Conservation (phyloP, 2,888 invertebrate species). For the Muscina levida region DNA sequence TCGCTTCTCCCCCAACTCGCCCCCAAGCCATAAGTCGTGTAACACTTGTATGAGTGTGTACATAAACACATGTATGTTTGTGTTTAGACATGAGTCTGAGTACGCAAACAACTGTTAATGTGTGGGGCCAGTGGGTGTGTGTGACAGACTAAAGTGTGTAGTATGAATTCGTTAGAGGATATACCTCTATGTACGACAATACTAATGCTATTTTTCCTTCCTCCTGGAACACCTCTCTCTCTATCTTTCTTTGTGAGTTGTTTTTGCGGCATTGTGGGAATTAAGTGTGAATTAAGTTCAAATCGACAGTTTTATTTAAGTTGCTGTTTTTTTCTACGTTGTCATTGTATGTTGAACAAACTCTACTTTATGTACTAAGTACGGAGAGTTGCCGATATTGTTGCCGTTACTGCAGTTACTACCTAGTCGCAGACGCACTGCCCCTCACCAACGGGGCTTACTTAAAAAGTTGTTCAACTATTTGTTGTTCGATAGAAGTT, state of each 20-base stretch:
- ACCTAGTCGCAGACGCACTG: too few species aligned
- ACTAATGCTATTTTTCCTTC: too few species aligned
- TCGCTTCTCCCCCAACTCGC: too few species aligned
- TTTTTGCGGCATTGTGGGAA: conserved; percentile 61
- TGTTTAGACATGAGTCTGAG: too few species aligned
- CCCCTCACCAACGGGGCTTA: not conserved
- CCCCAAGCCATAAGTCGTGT: too few species aligned
- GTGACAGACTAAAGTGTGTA: too few species aligned
- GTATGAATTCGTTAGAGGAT: too few species aligned
- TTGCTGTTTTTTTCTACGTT: conserved; percentile 40
- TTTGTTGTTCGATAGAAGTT: not conserved
- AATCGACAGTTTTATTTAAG: conserved; percentile 63
- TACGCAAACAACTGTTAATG: too few species aligned
- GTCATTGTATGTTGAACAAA: conserved; percentile 7
- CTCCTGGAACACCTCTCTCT: too few species aligned
- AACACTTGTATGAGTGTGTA: not conserved
- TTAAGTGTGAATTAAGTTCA: conserved; percentile 65
- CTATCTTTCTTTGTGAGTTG: not conserved
- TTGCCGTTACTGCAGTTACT: not conserved
- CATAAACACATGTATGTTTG: not conserved
- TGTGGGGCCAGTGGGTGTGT: too few species aligned
- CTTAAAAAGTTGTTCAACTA: not conserved
- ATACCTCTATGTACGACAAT: too few species aligned
- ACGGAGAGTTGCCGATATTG: conserved; percentile 48
- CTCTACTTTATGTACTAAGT: conserved; percentile 12